Evolutionary conservation across 2,113 vertebrate species (phyloP).

Genomic region (Dasypus novemcinctus): DNA sequence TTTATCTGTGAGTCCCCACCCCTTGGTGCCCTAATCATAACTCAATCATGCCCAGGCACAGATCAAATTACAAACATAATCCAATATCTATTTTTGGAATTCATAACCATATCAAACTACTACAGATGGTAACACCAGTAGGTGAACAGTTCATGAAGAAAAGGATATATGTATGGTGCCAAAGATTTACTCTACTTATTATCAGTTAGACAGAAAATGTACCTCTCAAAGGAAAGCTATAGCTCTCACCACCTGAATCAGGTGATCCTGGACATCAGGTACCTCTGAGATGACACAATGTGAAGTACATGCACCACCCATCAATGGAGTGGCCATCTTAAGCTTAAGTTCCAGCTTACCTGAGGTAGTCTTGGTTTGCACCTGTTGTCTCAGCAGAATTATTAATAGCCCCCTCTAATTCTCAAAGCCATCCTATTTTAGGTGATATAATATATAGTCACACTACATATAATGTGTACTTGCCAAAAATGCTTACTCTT

Average conservation of each 20-base stretch:
- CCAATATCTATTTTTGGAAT: too few relatives aligned
- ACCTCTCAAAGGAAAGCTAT: not conserved
- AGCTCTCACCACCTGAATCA: not conserved
- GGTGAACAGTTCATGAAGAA: not conserved
- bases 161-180: too few relatives aligned
- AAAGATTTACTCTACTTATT: not conserved
- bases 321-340: not conserved
- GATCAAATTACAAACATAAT: too few relatives aligned
- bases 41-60: too few relatives aligned
- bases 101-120: too few relatives aligned
- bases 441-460: not conserved
- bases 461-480: not conserved
- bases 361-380: not conserved
- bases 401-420: not conserved
- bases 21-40: too few relatives aligned
- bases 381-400: not conserved
- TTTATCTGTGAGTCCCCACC: too few relatives aligned
- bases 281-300: not conserved
- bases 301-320: not conserved
- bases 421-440: not conserved
- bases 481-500: not conserved
- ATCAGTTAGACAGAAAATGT: too few relatives aligned
- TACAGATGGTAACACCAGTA: too few relatives aligned
- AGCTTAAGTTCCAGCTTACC: not conserved
- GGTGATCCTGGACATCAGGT: too few relatives aligned